Evolutionary conservation across 2,113 vertebrate genomes (phyloP), one percentile per base, ranked within the genome.

Genomic region (Clinocottus analis): DNA sequence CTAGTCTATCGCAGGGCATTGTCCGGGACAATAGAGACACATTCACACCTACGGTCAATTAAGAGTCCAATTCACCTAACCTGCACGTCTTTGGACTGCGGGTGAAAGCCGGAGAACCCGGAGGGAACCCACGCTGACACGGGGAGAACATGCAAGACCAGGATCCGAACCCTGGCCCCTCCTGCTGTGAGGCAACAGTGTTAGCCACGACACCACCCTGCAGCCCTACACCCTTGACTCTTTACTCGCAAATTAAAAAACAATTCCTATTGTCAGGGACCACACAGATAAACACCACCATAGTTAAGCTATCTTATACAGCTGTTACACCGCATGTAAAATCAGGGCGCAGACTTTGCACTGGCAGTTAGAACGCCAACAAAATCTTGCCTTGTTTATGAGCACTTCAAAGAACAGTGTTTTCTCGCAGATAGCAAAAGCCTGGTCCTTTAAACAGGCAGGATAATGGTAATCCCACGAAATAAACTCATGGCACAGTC

Each of bases 341-440:
- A 82, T 77, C 60, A 67, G 37, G 11, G 7, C 13, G 58, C 55
- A 83, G 88, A 86, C 83, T 85, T 91, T 86, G 66, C 78, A 59
- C 66, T 7, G 58, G 19, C 72, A 41, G 74, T 69, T 78, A 62
- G 25, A 59, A 75, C 64, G 79, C n/a, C 67, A 7, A 49, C 23
- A 17, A 13, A 59, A 29, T 58, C 29, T 25, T 7, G 2, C 1
- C 29, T 9, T 5, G 12, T 51, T 77, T 51, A 16, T 6, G 5
- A 45, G 31, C 29, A 16, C 19, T 39, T 72, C n/a, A 37, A 58
- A 66, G 12, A 64, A 73, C 65, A 62, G 9, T 3, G 17, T 83
- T 83, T 75, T 55, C 37, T 49, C 79, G 62, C 59, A 9, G 25
- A 71, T 72, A 35, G 61, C 41, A 67, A 66, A 70, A 45, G 37